These are phyloP conservation scores for Pseudopipra pipra DNA, from an alignment of 2,113 vertebrate species.

Conservation along the genomic window DNA sequence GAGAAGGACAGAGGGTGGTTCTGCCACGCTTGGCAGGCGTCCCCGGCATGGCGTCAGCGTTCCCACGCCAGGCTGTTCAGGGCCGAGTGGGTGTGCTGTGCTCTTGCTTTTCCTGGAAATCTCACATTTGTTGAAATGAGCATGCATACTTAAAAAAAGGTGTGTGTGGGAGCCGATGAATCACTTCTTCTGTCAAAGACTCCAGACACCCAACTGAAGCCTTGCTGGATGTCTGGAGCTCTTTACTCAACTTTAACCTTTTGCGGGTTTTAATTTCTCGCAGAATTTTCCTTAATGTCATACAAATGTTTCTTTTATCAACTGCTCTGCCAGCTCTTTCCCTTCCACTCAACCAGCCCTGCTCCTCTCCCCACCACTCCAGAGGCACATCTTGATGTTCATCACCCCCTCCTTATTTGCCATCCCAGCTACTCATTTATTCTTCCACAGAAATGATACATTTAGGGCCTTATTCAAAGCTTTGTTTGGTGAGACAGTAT, in stretches of 20 bases:
- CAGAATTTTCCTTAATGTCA: neutral
- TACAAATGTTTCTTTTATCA: neutral
- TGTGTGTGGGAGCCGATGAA: neutral
- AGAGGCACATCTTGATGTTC: neutral
- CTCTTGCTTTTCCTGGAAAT: slow-evolving; percentile 1
- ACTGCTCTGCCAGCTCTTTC: neutral
- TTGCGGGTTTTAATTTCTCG: neutral
- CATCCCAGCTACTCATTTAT: neutral
- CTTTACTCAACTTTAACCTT: neutral
- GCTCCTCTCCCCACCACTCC: neutral
- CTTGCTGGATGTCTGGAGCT: neutral
- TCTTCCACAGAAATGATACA: neutral
- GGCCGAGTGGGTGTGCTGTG: neutral
- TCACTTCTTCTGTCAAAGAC: slow-evolving; percentile 26
- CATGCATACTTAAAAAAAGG: neutral
- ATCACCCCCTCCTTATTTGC: neutral
- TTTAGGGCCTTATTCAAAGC: slow-evolving; percentile 41
- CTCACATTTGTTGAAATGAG: slow-evolving; percentile 14
- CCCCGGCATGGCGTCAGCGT: fast-evolving
- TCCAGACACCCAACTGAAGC: neutral
- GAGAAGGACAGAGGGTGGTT: neutral
- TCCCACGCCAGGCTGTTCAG: neutral
- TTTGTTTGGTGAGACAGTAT: neutral
- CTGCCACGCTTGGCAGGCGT: fast-evolving
- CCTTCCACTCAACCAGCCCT: neutral